A percentile compares a stretch with the other conserved stretches of the same genome.
phyloP scores from a whole-genome alignment of 2,113 vertebrate genomes.

The Crotalus viridis region DNA sequence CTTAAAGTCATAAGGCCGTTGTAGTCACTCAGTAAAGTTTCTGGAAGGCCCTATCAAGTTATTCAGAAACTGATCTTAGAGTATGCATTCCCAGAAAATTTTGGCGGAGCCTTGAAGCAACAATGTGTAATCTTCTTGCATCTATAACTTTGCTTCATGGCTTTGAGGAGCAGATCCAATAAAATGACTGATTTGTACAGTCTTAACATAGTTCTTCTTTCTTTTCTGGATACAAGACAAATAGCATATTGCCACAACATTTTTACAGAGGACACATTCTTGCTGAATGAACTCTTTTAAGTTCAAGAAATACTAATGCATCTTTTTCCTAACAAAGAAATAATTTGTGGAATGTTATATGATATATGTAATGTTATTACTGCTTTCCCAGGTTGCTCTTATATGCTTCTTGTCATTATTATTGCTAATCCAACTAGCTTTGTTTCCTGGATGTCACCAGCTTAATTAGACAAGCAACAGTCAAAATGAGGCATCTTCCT shows the following conservation, averaged over 20 bases:
- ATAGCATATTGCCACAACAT: not conserved
- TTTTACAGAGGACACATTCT: not conserved
- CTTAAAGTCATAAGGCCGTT: not conserved
- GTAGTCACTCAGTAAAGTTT: not conserved
- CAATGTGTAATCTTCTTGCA: not conserved
- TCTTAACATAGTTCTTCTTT: not conserved
- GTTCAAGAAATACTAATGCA: slow-evolving; percentile 30
- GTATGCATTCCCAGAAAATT: not conserved
- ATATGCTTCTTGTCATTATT: not conserved
- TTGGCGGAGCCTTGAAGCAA: not conserved
- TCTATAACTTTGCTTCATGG: not conserved
- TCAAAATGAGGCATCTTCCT: not conserved
- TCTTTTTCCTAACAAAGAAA: slow-evolving; percentile 32
- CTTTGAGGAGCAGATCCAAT: not conserved
- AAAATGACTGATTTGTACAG: not conserved
- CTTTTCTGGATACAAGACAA: not conserved
- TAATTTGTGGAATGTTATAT: not conserved
- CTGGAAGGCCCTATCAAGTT: not conserved
- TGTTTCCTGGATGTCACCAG: slow-evolving; percentile 24
- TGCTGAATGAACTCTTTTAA: not conserved
- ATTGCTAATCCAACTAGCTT: not conserved
- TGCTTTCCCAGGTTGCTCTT: not conserved
- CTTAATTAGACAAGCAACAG: not conserved
- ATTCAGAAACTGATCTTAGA: not conserved
- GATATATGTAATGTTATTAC: not conserved